phyloP scores from a whole-genome alignment of 2,797 vertebrate species.

The Morus bassanus region DNA sequence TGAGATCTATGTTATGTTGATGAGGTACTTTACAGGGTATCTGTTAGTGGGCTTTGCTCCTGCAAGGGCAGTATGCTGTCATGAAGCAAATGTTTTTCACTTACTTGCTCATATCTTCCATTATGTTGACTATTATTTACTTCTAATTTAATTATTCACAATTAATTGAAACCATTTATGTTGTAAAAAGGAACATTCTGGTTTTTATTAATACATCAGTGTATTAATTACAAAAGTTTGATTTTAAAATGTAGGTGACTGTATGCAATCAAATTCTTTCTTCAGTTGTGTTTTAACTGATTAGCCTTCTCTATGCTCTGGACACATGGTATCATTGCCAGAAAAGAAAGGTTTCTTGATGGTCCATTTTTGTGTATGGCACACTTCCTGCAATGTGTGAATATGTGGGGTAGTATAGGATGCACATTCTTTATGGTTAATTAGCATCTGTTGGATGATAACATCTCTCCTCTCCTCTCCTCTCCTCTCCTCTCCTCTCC shows the following conservation, averaged over 20 bases:
- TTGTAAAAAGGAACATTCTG: not conserved
- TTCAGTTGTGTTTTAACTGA: not conserved
- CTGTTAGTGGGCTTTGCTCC: not conserved
- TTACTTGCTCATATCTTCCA: not conserved
- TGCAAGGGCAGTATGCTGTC: not conserved
- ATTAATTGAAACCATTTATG: not conserved
- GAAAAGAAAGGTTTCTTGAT: not conserved
- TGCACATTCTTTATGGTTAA: not conserved
- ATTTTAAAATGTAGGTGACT: not conserved
- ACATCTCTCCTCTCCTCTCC: not conserved
- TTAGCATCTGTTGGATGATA: not conserved
- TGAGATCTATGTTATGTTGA: not conserved
- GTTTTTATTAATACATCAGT: not conserved
- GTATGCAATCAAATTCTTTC: not conserved
- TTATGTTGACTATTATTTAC: not conserved
- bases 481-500: no score
- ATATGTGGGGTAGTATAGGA: not conserved
- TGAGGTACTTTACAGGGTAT: not conserved
- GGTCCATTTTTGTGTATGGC: not conserved
- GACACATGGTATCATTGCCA: not conserved
- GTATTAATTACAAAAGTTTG: not conserved
- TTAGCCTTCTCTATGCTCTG: not conserved
- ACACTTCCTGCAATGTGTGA: not conserved
- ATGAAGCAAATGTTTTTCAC: not conserved
- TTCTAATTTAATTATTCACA: not conserved